Evolutionary conservation across 2,797 vertebrate genomes (phyloP).

Genomic region (Esox masquinongy): DNA sequence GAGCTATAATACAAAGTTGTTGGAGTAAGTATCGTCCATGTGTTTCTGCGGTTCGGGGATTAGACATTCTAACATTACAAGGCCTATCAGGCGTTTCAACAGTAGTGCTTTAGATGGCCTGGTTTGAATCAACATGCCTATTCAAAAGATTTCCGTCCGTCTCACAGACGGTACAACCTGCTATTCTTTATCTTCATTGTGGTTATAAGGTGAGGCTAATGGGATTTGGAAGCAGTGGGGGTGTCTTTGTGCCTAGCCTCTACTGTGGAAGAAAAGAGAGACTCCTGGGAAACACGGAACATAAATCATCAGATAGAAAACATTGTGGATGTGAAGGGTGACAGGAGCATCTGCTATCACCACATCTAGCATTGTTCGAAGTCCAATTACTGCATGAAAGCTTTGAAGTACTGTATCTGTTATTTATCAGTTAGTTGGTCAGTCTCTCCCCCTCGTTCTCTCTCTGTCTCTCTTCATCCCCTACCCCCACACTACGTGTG

Average conservation of each 20-base stretch:
- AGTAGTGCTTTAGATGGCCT: neutral
- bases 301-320: slow-evolving; percentile 3
- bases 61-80: neutral
- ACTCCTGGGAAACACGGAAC: neutral
- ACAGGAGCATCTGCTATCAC: neutral
- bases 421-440: neutral
- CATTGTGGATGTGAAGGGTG: neutral
- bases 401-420: neutral
- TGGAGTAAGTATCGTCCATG: neutral
- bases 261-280: neutral
- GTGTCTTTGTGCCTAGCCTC: neutral
- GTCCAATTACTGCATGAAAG: neutral
- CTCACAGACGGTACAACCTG: neutral
- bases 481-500: neutral
- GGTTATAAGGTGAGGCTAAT: neutral
- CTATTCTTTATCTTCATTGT: neutral
- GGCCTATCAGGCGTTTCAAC: neutral
- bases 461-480: neutral
- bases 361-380: neutral
- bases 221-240: neutral
- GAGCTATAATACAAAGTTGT: neutral
- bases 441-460: neutral
- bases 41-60: neutral
- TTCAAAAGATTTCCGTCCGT: too few relatives aligned
- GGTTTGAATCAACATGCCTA: neutral